Evolutionary conservation across 2,888 invertebrate genomes (phyloP), one percentile per base, ranked within the genome.

Genomic region (Phyllotreta cruciferae): DNA sequence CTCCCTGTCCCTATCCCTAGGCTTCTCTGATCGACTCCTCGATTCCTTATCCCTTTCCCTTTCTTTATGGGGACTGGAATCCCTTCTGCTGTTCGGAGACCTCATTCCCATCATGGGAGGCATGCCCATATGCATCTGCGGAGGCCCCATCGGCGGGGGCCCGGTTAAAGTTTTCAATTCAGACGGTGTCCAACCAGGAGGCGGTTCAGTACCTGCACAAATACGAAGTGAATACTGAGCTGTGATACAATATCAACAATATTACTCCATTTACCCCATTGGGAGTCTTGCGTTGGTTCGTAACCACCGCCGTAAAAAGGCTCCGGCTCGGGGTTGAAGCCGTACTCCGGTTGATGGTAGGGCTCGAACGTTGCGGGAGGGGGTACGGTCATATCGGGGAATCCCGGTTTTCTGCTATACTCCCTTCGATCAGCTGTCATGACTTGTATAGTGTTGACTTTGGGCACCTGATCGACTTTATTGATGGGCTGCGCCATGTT

Each of bases 371-470:
- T 63, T 74, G 82, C 77, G 9, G 85, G 85, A n/a, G 85, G 85
- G 1, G 87, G 86, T 56, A 88, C 86, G 54, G 86, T 86, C 85
- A 86, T 82, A 70, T 87, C 88, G 49, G 86, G 87, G 70, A 85
- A 86, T 56, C 84, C 86, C 6, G 88, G 88, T 75, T 88, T 87
- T 35, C 90, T 83, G 45, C 91, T 92, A 80, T 94, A 94, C 80
- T 94, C 94, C 64, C 94, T 85, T 62, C 94, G 87, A 79, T 95
- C 94, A 1, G 93, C 94, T 7, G 94, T 94, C 94, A 95, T 93
- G 49, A 94, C 89, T 84, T 94, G 93, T 75, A 94, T 94, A 10
- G 92, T 91, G 74, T 93, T 94, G 81, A 94, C 93, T 74, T 91
- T 88, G 0, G 86, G 85, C 56, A 87, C 87, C 71, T 89, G 75